These are phyloP conservation scores for Fukomys damarensis DNA, from an alignment of 2,113 vertebrate species.

Conservation along the genomic window DNA sequence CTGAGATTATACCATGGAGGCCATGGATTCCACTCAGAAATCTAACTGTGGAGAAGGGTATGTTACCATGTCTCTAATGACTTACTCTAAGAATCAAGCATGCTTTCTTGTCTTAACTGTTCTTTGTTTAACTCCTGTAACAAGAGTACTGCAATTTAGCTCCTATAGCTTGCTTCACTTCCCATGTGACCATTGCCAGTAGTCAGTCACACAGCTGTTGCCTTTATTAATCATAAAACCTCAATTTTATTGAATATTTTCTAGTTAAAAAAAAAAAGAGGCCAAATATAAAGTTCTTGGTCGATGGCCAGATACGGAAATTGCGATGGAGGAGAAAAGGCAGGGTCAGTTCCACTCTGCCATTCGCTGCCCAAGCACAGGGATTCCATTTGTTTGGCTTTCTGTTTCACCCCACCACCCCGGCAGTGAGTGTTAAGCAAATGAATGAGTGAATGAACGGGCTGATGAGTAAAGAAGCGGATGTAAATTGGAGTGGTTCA, in stretches of 20 bases:
- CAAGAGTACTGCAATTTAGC: background rate
- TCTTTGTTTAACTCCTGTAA: background rate
- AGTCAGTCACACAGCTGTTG: background rate
- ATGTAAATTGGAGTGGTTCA: background rate
- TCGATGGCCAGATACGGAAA: background rate
- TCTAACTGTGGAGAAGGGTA: background rate
- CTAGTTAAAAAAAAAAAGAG: background rate
- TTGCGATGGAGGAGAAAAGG: background rate
- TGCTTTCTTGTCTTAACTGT: background rate
- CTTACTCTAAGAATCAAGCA: background rate
- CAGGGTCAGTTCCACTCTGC: background rate
- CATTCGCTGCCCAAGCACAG: background rate
- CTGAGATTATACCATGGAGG: background rate
- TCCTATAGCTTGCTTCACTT: background rate
- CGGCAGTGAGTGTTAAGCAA: background rate
- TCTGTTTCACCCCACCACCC: background rate
- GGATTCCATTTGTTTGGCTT: background rate
- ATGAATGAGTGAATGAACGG: background rate
- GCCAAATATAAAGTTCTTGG: background rate
- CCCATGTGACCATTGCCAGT: background rate
- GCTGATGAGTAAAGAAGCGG: background rate
- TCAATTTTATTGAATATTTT: slow-evolving; percentile 25
- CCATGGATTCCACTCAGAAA: background rate
- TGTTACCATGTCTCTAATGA: background rate
- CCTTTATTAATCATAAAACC: slow-evolving; percentile 1